A percentile compares a stretch with the other conserved stretches of the same genome.
Conservation (phyloP, 2,113 vertebrate species). For the Elephas maximus region DNA sequence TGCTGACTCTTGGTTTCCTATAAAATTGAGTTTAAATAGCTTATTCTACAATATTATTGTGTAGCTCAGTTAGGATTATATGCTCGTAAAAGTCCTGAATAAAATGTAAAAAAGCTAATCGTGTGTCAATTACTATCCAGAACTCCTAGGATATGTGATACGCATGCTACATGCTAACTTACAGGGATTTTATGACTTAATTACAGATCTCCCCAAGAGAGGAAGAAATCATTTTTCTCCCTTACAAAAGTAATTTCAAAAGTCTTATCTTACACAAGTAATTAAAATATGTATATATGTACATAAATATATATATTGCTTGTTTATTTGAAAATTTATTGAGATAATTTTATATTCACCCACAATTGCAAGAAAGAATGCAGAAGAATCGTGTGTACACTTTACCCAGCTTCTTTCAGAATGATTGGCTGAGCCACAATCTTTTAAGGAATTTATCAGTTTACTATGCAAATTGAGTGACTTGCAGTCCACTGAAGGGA, state of each 20-base stretch:
- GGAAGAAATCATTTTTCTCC: background rate
- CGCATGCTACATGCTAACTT: background rate
- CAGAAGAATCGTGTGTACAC: background rate
- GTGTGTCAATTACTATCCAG: background rate
- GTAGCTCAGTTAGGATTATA: background rate
- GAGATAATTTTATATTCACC: background rate
- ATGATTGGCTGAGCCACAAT: no score
- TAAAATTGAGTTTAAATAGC: background rate
- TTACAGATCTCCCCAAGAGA: background rate
- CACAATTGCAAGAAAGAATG: background rate
- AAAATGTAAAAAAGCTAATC: background rate
- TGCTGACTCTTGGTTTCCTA: background rate
- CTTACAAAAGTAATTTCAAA: background rate
- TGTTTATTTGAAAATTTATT: background rate
- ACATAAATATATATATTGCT: background rate
- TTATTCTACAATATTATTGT: background rate
- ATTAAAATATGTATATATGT: no score
- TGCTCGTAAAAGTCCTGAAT: background rate
- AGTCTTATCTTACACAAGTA: background rate
- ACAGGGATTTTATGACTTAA: background rate
- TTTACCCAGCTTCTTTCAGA: background rate
- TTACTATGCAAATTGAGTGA: no score
- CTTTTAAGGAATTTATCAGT: no score
- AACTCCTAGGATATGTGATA: no score
- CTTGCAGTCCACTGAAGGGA: no score